Conservation (phyloP, 2,888 invertebrate genomes). For the Apocheima hispidaria region DNA sequence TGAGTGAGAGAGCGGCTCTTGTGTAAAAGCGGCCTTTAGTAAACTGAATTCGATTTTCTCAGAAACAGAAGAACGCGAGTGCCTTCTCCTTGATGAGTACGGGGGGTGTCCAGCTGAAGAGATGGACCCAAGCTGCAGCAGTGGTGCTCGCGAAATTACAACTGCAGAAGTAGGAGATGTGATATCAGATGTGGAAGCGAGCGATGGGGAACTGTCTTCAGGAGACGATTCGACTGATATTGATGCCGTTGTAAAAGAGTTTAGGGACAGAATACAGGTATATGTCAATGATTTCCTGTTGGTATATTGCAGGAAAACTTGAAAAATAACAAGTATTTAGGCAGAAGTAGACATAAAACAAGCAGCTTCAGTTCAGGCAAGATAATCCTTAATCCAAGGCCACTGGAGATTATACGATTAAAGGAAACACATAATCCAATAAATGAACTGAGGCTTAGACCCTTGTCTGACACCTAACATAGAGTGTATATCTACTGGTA, state of each 20-base stretch:
- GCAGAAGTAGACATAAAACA: not conserved
- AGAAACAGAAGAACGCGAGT: constrained; percentile 86
- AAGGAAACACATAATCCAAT: constrained; percentile 14
- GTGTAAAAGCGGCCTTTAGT: too few relatives aligned
- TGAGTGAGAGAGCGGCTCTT: too few relatives aligned
- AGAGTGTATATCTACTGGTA: not conserved
- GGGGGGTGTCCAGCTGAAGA: constrained; percentile 74
- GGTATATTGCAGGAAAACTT: not conserved
- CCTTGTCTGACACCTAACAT: not conserved
- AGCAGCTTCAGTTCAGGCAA: constrained; percentile 2
- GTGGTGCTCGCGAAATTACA: constrained; percentile 59
- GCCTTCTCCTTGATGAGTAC: constrained; percentile 86
- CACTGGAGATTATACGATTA: constrained; percentile 21
- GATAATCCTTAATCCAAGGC: constrained; percentile 15
- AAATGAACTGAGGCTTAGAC: not conserved
- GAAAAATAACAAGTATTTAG: not conserved
- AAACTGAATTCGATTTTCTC: not conserved
- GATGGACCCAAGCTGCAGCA: constrained; percentile 68
- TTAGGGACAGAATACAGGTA: constrained; percentile 90
- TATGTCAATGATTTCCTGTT: constrained; percentile 12
- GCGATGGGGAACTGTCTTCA: constrained; percentile 85
- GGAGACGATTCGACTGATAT: constrained; percentile 91
- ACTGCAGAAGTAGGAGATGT: constrained; percentile 70
- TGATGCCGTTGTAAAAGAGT: constrained; percentile 92
- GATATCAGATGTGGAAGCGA: constrained; percentile 78